These are phyloP conservation scores for Sialis fuliginosa DNA, from an alignment of 2,888 invertebrate species.

Conservation along the genomic window DNA sequence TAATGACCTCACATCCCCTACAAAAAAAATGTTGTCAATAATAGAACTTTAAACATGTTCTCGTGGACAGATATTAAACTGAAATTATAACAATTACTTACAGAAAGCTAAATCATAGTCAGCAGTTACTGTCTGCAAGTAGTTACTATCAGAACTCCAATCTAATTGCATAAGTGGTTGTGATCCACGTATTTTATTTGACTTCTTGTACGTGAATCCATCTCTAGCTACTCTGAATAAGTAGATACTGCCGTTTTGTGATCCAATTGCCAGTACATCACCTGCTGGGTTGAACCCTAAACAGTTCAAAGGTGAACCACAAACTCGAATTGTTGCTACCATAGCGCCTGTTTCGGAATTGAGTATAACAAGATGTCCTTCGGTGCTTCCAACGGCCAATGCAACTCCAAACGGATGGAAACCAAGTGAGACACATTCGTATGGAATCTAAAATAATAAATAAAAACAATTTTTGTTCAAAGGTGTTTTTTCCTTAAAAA, in stretches of 20 bases:
- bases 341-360: slow-evolving; percentile 76
- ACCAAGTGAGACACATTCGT: slow-evolving; percentile 73
- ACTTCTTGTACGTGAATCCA: slow-evolving; percentile 79
- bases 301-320: slow-evolving; percentile 73
- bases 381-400: slow-evolving; percentile 74
- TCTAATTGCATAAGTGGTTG: slow-evolving; percentile 75
- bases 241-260: slow-evolving; percentile 74
- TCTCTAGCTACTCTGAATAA: slow-evolving; percentile 73
- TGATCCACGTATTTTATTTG: slow-evolving; percentile 71
- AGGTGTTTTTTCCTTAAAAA: background rate
- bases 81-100: slow-evolving; percentile 28
- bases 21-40: slow-evolving; percentile 14
- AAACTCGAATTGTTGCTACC: slow-evolving; percentile 69
- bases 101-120: slow-evolving; percentile 81
- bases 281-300: slow-evolving; percentile 80
- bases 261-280: slow-evolving; percentile 73
- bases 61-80: too few species aligned
- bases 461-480: too few species aligned
- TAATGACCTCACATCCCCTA: slow-evolving; percentile 79
- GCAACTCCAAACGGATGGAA: slow-evolving; percentile 81
- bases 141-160: slow-evolving; percentile 81
- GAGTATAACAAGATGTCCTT: slow-evolving; percentile 72
- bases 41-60: background rate
- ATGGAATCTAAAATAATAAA: slow-evolving; percentile 39
- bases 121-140: slow-evolving; percentile 74